Conservation (phyloP, 2,888 invertebrate species). For the Xestia c-nigrum region DNA sequence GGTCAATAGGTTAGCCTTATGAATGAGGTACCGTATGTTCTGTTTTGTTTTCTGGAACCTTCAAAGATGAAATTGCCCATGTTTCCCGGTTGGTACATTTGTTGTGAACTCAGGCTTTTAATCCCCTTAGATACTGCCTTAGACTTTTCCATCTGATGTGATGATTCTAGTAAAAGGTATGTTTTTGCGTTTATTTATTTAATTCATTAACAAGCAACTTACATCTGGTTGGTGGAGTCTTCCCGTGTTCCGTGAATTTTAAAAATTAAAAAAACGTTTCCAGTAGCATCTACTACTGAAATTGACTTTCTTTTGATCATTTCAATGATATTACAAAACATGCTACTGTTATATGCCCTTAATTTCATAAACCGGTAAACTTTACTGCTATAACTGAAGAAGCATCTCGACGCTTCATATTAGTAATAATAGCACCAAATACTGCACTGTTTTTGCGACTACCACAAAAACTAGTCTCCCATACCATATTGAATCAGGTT, state of each 20-base stretch:
- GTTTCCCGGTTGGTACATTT: background rate
- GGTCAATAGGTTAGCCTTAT: slow-evolving; percentile 76
- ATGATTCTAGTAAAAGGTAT: background rate
- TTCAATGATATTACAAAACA: background rate
- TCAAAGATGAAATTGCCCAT: background rate
- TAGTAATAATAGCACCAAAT: background rate
- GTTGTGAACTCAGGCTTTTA: background rate
- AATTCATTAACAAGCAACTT: background rate
- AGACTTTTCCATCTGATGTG: background rate
- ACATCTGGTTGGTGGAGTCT: background rate
- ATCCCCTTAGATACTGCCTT: background rate
- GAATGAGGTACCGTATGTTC: slow-evolving; percentile 62
- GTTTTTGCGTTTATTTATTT: background rate
- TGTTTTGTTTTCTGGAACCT: slow-evolving; percentile 9
- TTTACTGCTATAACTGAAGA: background rate
- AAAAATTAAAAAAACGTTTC: too few species aligned
- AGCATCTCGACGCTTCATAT: background rate
- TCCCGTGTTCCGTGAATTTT: too few species aligned
- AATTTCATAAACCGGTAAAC: background rate
- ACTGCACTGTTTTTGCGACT: background rate
- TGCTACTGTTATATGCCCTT: background rate
- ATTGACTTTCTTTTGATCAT: background rate
- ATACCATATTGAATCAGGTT: slow-evolving; percentile 21
- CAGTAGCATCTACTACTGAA: background rate
- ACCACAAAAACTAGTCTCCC: slow-evolving; percentile 44